These are phyloP conservation scores for Mormyrus hasselquistii DNA, from an alignment of 2,797 vertebrate species.

Conservation along the genomic window DNA sequence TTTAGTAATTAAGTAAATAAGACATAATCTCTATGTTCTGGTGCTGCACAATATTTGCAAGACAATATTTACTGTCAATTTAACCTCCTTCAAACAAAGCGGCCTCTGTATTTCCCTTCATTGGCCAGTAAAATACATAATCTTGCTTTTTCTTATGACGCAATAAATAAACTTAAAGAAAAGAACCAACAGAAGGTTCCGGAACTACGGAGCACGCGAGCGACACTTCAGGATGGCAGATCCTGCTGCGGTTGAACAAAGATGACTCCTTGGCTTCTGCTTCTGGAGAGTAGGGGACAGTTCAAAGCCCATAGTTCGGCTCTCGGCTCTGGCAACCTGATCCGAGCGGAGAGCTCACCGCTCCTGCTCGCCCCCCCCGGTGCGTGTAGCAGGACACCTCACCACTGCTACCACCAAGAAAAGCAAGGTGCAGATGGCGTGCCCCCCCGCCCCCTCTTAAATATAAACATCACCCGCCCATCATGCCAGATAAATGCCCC, in stretches of 20 bases:
- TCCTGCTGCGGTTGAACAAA: not conserved
- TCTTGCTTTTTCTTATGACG: not conserved
- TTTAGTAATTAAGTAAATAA: not conserved
- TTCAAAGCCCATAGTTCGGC: not conserved
- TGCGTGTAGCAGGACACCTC: not conserved
- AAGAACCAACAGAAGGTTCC: not conserved
- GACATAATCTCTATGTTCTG: not conserved
- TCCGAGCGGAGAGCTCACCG: constrained; percentile 8
- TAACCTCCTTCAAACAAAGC: not conserved
- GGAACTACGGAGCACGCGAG: not conserved
- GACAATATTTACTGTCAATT: not conserved
- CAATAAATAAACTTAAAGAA: not conserved
- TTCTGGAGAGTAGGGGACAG: not conserved
- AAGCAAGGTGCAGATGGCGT: constrained; percentile 24
- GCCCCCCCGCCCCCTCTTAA: not conserved
- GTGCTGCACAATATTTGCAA: not conserved
- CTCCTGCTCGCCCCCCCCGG: not conserved
- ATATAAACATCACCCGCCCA: not conserved
- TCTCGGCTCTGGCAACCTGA: not conserved
- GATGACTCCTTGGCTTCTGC: not conserved
- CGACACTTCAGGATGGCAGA: not conserved
- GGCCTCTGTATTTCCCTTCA: not conserved
- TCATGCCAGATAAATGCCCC: constrained; percentile 21
- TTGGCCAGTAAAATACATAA: not conserved
- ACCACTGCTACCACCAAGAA: not conserved